Evolutionary conservation across 2,888 invertebrate genomes (phyloP).

Genomic region (Therioaphis trifolii): DNA sequence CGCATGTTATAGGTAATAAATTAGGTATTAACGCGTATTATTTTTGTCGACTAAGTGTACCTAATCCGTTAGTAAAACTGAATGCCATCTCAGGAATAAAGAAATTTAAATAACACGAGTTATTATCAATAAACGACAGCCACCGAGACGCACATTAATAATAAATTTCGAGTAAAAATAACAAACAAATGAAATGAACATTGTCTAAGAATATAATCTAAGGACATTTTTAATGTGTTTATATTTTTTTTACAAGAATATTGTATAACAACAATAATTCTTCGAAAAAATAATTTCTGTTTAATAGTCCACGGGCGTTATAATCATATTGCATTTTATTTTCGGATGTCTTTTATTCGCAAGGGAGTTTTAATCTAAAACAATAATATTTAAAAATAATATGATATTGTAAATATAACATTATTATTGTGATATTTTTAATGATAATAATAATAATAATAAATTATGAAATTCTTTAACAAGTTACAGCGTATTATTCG

Average conservation of each 20-base stretch:
- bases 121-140: constrained; percentile 3
- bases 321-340: background rate
- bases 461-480: constrained; percentile 4
- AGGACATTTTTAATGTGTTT: background rate
- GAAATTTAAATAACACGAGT: constrained; percentile 16
- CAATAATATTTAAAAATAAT: constrained; percentile 46
- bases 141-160: background rate
- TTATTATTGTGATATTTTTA: constrained; percentile 16
- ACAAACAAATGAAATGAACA: background rate
- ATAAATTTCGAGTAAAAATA: background rate
- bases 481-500: background rate
- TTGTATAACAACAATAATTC: background rate
- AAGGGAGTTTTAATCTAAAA: background rate
- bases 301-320: background rate
- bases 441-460: constrained; percentile 53
- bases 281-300: background rate
- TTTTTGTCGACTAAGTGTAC: background rate
- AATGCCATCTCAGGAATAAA: constrained; percentile 13
- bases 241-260: background rate
- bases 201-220: background rate
- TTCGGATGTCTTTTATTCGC: no score
- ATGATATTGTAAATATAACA: constrained; percentile 16
- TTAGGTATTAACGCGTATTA: constrained; percentile 6
- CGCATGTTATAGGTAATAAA: background rate
- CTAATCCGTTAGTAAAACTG: constrained; percentile 33